Evolutionary conservation across 2,888 invertebrate genomes (phyloP), one percentile per base, ranked within the genome.

Genomic region (Patella ulyssiponensis): DNA sequence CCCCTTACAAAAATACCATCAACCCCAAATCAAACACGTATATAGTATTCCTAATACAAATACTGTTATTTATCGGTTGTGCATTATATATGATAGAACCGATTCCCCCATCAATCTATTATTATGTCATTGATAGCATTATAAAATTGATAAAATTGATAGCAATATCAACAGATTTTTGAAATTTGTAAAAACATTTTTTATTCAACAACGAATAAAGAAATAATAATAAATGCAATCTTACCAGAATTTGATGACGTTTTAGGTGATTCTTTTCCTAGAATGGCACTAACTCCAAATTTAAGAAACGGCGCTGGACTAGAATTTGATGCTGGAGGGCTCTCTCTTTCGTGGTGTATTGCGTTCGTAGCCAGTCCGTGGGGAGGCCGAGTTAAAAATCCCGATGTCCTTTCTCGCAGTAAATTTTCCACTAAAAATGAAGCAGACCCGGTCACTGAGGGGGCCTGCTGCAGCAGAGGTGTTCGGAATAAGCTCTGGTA

Each of bases 391-490:
- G 86, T 78, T 51, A 86, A 81, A 20, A 86, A 71, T 14, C 80
- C 74, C 51, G 81, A 74, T 14, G 79, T 74, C 3, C 82, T 72
- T 27, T 89, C 89, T 53, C 89, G 82, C 15, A 90, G 84, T 27
- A 90, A 78, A 78, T 89, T 90, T 79, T 90, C 90, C 79, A 90
- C 88, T 12, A 90, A 82, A 79, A 89, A 90, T 17, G 89, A 88
- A 52, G 87, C 81, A 58, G 88, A 85, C 27, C 85, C 82, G 15
- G 84, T 81, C 54, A 83, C 78, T 9, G 79, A 74, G 11, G 74
- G 70, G 15, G 76, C 82, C 1, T 81, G 84, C 11, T 80, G 85
- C 7, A 85, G 73, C 5, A 84, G 84, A 20, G 85, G 83, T 7
- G 87, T 83, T 58, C 89, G 82, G 75, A 90, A 87, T 77, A 89